Evolutionary conservation across 2,797 vertebrate species (phyloP), one percentile per base, ranked within the genome.

Genomic region (Nannoperca obscura): DNA sequence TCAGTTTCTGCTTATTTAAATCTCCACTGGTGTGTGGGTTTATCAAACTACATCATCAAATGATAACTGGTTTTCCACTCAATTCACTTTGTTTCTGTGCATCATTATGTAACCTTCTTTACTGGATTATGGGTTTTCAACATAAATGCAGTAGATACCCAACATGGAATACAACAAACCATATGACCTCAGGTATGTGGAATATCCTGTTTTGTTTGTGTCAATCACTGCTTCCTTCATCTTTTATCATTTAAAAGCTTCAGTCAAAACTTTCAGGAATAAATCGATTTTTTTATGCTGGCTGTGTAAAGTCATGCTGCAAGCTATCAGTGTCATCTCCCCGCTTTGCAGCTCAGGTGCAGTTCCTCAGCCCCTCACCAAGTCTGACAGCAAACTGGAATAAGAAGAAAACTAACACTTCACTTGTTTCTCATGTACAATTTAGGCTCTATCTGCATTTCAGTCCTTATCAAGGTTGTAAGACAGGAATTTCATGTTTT

Each of bases 401-500:
- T 19, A n/a, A 64, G 36, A n/a, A 64, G 42, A 53, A 53, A 27
- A 61, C 9, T 0, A 38, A 53, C 47, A 24, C 19, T 54, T 30
- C 11, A 58, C 0, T 53, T 1, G n/a, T 44, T 67, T 72, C 24
- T 42, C 19, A 5, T 55, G 17, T 64, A 63, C 15, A 63, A 71
- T 76, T 71, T 27, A 63, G 46, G 34, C 9, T 36, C n/a, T 34
- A 58, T 59, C 74, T 74, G 24, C 22, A 58, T 55, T 42, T 80
- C 11, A 54, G 27, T 50, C 24, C 42, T 68, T 44, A 20, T 80
- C 47, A 50, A 66, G 58, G 80, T 74, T 66, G 86, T 34, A 55
- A 20, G 58, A 91, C 92, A 80, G 82, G 92, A 91, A 86, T 76
- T 78, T 85, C 82, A 13, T 46, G 89, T 88, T 80, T 2, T 27